Base-by-base conservation (phyloP, 2,888 invertebrate species). In the Drosophila testacea region DNA sequence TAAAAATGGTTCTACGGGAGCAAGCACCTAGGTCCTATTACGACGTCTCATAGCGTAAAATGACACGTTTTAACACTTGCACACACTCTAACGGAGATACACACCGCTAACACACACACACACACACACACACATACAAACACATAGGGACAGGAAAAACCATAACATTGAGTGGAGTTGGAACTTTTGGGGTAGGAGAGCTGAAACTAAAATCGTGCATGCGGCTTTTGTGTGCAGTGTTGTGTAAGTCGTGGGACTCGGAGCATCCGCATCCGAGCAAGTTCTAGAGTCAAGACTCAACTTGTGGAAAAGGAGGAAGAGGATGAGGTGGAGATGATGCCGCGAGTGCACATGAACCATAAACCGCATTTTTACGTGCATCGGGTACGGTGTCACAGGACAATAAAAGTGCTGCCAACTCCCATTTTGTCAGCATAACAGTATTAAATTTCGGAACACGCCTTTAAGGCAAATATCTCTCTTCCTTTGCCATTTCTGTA, bases 61-160 rank as follows among this genome's bases (percentile, higher is more conserved):
- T 82, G 89, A 88, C 89, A 81, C 85, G 88, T 75, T 88, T 87
- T 87, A 87, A 74, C 88, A 89, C 82, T 84, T 66, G 55, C 67
- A 56, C 64, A 59, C 55, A 51, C 47, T 36, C 42, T 27, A 51
- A 39, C 22, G 3, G 22, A 22, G 22, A 22, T 3, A 22, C 22
- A 36, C 39, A 16, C 16, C 16, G 16, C 16, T 16, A 16, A 16
- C 16, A 22, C 32, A 38, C 48, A 42, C 41, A 61, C 38, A 34
- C 27, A 36, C 36, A 44, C 42, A 38, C 57, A 39, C 32, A 38
- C 48, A 42, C 41, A 61, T 34, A 34, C 27, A 36, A 39, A 44
- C 42, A 38, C 57, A 39, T 11, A 38, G 27, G 13, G 39, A 42
- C n/a, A 27, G 11, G n/a, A 6, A 32, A 63, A 56, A 36, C 46